Percentiles rank a stretch among this genome's conserved stretches.
Conservation (phyloP, 2,888 invertebrate species). For the Hartigia nigra region DNA sequence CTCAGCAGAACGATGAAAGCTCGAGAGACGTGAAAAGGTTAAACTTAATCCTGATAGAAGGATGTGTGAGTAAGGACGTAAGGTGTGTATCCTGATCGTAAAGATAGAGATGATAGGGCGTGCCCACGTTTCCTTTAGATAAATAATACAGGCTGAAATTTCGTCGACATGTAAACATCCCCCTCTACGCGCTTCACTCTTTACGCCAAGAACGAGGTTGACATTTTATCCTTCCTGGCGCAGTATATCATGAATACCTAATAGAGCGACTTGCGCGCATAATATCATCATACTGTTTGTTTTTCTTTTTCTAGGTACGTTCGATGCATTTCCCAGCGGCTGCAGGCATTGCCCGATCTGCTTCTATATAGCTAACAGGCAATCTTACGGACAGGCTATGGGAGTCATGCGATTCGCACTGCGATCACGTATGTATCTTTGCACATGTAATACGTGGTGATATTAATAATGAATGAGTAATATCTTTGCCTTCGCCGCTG, state of each 20-base stretch:
- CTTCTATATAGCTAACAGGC: background rate
- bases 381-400: background rate
- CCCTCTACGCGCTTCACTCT: background rate
- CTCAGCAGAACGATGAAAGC: background rate
- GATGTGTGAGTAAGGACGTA: background rate
- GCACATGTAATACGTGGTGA: constrained; percentile 34
- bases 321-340: constrained; percentile 21
- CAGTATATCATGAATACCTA: background rate
- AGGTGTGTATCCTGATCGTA: background rate
- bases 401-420: constrained; percentile 31
- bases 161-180: background rate
- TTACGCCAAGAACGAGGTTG: background rate
- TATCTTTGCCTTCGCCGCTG: background rate
- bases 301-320: constrained; percentile 45
- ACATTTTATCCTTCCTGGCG: background rate
- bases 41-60: background rate
- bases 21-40: background rate
- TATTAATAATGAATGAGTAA: constrained; percentile 42
- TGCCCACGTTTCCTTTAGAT: background rate
- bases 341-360: background rate
- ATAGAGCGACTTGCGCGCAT: background rate
- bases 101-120: background rate
- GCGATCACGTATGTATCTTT: constrained; percentile 45
- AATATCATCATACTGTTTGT: constrained; percentile 29
- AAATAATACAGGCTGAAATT: background rate